Conservation (phyloP, 2,797 vertebrate genomes). For the Apogon talboti region DNA sequence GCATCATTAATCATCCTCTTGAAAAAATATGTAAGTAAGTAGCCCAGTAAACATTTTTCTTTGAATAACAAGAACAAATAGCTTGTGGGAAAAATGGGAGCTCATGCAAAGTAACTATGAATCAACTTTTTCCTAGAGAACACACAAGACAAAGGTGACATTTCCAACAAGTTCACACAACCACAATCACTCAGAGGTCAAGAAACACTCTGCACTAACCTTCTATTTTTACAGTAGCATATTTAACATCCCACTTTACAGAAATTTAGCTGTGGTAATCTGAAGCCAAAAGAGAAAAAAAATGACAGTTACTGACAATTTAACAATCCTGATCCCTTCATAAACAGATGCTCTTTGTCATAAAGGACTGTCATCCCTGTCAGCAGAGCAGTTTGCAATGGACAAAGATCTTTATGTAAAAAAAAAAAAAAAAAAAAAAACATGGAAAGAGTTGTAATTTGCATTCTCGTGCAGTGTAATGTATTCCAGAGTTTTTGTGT, state of each 20-base stretch:
- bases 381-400: conserved; percentile 15
- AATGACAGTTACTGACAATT: conserved; percentile 31
- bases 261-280: conserved; percentile 17
- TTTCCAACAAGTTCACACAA: conserved; percentile 27
- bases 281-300: conserved; percentile 4
- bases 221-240: conserved; percentile 10
- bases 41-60: conserved; percentile 43
- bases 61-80: conserved; percentile 40
- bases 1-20: conserved; percentile 51
- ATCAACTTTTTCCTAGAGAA: conserved; percentile 23
- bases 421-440: conserved; percentile 20
- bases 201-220: conserved; percentile 16
- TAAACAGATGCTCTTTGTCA: conserved; percentile 14
- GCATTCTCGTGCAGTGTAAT: conserved; percentile 50
- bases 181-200: background rate
- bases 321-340: conserved; percentile 22
- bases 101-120: conserved; percentile 27
- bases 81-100: background rate
- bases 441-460: conserved; percentile 43
- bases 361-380: conserved; percentile 30
- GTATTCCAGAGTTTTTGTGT: conserved; percentile 66
- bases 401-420: conserved; percentile 42
- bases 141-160: conserved; percentile 24
- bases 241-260: conserved; percentile 11
- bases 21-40: conserved; percentile 12